Evolutionary conservation across 2,113 vertebrate species (phyloP).

Genomic region (Dasyornis broadbenti): DNA sequence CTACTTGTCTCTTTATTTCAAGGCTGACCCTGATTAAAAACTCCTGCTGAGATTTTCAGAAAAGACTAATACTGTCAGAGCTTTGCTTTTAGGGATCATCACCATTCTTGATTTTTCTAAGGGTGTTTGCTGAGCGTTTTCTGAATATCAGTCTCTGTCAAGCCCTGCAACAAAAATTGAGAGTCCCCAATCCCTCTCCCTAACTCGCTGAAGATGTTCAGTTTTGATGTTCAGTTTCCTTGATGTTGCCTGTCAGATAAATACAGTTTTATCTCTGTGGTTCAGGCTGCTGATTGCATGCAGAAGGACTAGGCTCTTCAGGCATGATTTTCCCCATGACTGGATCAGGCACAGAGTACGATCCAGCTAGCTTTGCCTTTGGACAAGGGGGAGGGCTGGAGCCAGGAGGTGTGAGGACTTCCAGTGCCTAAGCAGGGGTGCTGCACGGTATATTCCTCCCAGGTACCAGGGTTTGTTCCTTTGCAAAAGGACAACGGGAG

Average conservation of each 20-base stretch:
- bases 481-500: background rate
- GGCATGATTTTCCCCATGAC: accelerated
- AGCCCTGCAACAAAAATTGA: background rate
- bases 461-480: background rate
- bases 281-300: background rate
- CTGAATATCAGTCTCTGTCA: background rate
- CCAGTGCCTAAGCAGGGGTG: background rate
- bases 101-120: background rate
- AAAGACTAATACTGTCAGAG: background rate
- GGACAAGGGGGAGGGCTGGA: background rate
- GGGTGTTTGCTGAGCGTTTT: accelerated
- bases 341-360: accelerated
- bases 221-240: background rate
- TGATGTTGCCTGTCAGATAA: background rate
- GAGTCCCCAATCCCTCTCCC: background rate
- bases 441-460: background rate
- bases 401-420: accelerated
- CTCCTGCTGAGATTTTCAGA: constrained; percentile 20
- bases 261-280: background rate
- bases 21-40: constrained; percentile 29
- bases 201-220: background rate
- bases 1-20: background rate
- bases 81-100: background rate
- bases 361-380: background rate
- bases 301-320: background rate